Base-by-base conservation (phyloP, 2,797 vertebrate genomes). In the Onychomys torridus region DNA sequence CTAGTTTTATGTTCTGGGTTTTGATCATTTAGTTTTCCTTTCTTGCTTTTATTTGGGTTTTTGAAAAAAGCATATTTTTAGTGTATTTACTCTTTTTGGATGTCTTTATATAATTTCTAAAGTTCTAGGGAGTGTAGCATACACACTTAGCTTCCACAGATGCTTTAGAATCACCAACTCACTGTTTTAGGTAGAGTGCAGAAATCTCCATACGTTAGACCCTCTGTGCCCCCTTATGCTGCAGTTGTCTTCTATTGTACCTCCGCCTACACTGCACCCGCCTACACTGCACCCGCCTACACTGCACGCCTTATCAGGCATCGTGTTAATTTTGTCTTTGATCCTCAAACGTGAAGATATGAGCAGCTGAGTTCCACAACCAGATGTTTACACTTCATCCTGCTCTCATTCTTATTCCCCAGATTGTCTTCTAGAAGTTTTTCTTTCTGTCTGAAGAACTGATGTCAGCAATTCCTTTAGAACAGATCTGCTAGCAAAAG, bases 41-140 rank as follows among this genome's bases (percentile, higher is more conserved):
- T 79, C n/a, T 94, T 84, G 7, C 5, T 67, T 96, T 93, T 94
- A 37, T 67, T 88, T 90, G 75, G 37, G 37, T 7, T 69, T 87
- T 69, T 67, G 32, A 46, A 67, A 49, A 55, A 73, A 82, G 23
- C 29, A 46, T 11, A 43, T 9, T 59, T 85, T 92, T 49, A 93
- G 21, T 49, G 14, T 57, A 19, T 86, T 61, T 89, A 5, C 13
- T 67, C 32, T 89, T 89, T 63, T 49, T 27, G 43, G n/a, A 63
- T 76, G 32, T 49, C 40, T 77, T 46, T 82, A 25, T 67, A 75
- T 86, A 89, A 61, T 84, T 82, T 86, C 40, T 95, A 93, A 40
- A 71, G 13, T 52, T 89, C 11, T 85, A 90, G 52, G 76, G 40
- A 71, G 84, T 95, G 65, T 29, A 84, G 29, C 71, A 67, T 46